phyloP scores from a whole-genome alignment of 2,113 vertebrate species.

The Dicrurus megarhynchus region DNA sequence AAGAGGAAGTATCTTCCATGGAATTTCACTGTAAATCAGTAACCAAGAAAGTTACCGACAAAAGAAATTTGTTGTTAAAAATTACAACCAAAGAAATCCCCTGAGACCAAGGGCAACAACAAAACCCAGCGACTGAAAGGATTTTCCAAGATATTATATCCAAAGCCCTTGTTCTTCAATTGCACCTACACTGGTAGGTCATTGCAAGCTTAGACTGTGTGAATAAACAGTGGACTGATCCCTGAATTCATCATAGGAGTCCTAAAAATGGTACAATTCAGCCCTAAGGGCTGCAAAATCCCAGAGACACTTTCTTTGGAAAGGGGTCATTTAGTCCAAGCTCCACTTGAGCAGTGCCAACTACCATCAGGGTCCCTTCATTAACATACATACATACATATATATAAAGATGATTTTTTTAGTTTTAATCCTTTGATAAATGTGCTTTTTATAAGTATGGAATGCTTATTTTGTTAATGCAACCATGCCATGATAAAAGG shows the following conservation, averaged over 20 bases:
- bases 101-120: not conserved
- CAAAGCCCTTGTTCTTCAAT: not conserved
- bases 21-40: not conserved
- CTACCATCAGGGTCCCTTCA: not conserved
- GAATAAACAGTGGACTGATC: not conserved
- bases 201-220: not conserved
- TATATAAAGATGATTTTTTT: not conserved
- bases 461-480: not conserved
- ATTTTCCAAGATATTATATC: not conserved
- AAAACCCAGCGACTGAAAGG: not conserved
- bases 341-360: not conserved
- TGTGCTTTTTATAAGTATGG: not conserved
- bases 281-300: not conserved
- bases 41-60: not conserved
- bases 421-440: not conserved
- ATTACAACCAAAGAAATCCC: too few species aligned
- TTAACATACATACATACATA: not conserved
- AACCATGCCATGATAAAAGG: rapidly evolving
- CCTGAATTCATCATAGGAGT: not conserved
- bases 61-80: too few species aligned
- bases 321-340: not conserved
- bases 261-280: not conserved
- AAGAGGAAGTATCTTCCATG: not conserved
- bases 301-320: not conserved
- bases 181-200: not conserved